Percentiles rank a stretch among this genome's conserved stretches.
phyloP scores from a whole-genome alignment of 2,113 vertebrate species.

The Gulo gulo region DNA sequence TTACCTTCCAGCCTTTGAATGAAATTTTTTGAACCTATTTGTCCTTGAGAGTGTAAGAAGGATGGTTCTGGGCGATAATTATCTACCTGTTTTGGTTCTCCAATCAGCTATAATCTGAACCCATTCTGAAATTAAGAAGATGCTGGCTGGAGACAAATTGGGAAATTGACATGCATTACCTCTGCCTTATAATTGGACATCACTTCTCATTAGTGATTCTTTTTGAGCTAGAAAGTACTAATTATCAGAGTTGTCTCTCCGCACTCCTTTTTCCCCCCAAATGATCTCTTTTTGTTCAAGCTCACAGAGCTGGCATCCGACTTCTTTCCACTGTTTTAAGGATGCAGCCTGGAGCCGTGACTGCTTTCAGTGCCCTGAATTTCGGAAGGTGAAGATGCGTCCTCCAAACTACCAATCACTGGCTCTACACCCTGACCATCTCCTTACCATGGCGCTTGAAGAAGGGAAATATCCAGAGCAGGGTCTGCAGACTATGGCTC shows the following conservation, averaged over 20 bases:
- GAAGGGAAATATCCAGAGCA: neutral
- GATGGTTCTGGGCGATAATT: slow-evolving; percentile 29
- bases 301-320: slow-evolving; percentile 64
- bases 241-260: slow-evolving; percentile 66
- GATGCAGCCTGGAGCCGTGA: slow-evolving; percentile 2
- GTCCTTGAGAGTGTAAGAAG: neutral
- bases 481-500: neutral
- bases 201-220: slow-evolving; percentile 76
- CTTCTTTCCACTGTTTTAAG: slow-evolving; percentile 53
- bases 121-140: slow-evolving; percentile 8
- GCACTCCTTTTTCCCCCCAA: slow-evolving; percentile 55
- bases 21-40: slow-evolving; percentile 18
- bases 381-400: slow-evolving; percentile 33
- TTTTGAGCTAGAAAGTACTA: slow-evolving; percentile 69
- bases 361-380: neutral
- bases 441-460: neutral
- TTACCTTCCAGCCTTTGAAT: slow-evolving; percentile 38
- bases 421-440: neutral
- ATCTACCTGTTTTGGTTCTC: neutral
- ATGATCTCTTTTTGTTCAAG: slow-evolving; percentile 77
- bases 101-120: neutral
- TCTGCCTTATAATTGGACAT: slow-evolving; percentile 71
- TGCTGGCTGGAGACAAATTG: slow-evolving; percentile 38
- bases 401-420: neutral
- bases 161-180: slow-evolving; percentile 63